Evolutionary conservation across 2,797 vertebrate species (phyloP), one percentile per base, ranked within the genome.

Genomic region (Molothrus aeneus): DNA sequence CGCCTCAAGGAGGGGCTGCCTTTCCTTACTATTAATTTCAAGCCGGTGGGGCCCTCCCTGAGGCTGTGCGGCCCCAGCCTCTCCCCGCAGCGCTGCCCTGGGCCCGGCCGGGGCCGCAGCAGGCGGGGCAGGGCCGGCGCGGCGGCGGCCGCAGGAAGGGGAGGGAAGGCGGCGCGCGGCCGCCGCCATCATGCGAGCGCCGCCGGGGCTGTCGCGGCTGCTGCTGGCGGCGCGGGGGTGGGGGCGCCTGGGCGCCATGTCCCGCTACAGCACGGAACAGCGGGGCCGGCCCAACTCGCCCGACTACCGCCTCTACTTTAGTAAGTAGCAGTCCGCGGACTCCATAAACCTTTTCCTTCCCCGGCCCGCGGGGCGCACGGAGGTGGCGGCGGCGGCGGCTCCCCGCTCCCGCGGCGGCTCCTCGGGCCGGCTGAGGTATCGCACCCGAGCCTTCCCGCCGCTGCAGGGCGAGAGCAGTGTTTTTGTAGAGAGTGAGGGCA

Each of bases 241-340:
- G 86, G 84, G 48, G 68, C 10, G 59, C 51, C 87, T 82, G 45
- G 64, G 86, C 81, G 81, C 77, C 73, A 98, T 97, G 97, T 97
- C 98, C 93, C 95, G 95, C 75, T 99, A 98, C 96, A 86, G 97
- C 70, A 98, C 98, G 43, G 99, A 99, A 84, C 98, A 96, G 95
- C 97, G 98, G 96, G 99, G 99, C 95, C 98, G 85, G 22, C 97
- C 96, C n/a, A 96, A 98, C 91, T 98, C 98, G 15, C 69, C 95
- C 4, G 98, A 98, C 69, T 99, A 98, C 98, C 98, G 99, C 97
- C 97, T 99, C 93, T 99, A 98, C 96, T 99, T 99, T 95, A 99
- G 99, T 99, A 98, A 99, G 99, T 99, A 94, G 90, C 54, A 50
- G 56, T 42, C 13, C 25, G 28, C 7, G 63, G 36, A n/a, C 9